Conservation (phyloP, 1,140 invertebrate species). For the Drosophila novamexicana region DNA sequence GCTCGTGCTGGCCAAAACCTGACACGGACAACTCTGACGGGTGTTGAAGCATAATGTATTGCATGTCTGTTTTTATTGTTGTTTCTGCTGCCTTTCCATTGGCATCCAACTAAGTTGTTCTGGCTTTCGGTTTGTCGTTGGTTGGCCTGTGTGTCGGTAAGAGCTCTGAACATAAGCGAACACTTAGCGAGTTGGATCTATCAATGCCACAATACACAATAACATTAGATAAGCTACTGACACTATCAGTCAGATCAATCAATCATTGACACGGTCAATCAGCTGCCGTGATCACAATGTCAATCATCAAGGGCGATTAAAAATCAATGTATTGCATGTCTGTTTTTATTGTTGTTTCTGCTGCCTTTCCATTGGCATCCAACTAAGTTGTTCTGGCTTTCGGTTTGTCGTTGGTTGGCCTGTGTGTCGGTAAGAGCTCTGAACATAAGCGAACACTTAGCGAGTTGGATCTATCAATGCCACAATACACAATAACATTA, state of each 20-base stretch:
- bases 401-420: conserved; percentile 5
- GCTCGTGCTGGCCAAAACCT: not conserved
- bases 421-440: not conserved
- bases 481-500: not conserved
- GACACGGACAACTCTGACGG: not conserved
- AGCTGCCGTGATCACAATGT: not conserved
- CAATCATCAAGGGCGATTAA: not conserved
- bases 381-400: conserved; percentile 23
- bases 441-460: conserved; percentile 3
- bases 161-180: not conserved
- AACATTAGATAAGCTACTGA: not conserved
- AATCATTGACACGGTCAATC: conserved; percentile 5
- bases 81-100: conserved; percentile 6
- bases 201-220: conserved; percentile 8
- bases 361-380: conserved; percentile 12
- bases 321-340: not conserved
- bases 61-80: not conserved
- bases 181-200: conserved; percentile 7
- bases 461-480: conserved; percentile 16
- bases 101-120: conserved; percentile 25
- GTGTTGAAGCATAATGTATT: conserved; percentile 15
- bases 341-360: not conserved
- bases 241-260: not conserved
- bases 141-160: not conserved
- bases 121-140: conserved; percentile 3